Base-by-base conservation (phyloP, 1,140 invertebrate genomes). In the Tachypleus tridentatus region DNA sequence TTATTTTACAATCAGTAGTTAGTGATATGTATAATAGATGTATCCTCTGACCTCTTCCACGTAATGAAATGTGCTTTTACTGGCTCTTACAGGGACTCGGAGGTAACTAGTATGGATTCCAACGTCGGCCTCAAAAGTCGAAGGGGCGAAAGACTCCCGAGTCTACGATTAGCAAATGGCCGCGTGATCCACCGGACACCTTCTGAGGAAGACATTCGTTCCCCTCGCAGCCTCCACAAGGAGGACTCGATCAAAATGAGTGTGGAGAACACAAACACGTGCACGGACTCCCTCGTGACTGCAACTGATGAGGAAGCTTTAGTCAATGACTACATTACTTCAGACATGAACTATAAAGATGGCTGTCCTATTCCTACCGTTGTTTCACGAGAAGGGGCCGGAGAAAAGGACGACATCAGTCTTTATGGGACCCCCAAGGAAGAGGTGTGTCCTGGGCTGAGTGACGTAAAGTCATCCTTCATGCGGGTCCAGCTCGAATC, bases 341-440 rank as follows among this genome's bases (percentile, higher is more conserved):
- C 84, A 78, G 80, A 80, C 69, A 77, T 80, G 71, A 80, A 80
- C 70, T 80, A 76, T 70, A 76, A 76, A 54, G 75, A 77, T 63
- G 48, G 58, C 6, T 47, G 54, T 73, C 63, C 73, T 73, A 69
- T 69, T 11, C 57, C 74, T 56, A 76, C 9, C 58, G 61, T 51
- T 57, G 61, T 56, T 48, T 9, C 29, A 49, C 54, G 29, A n/a
- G 9, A 4, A 49, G 58, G 29, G 63, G 57, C 61, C 53, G 11
- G 49, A 0, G 70, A 71, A 11, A 66, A 73, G 48, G 94, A 97
- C 84, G 93, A 97, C 81, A 89, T 93, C 74, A 94, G 91, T 76
- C 84, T 97, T 71, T 98, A 97, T 82, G 94, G 93, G 72, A 97
- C 93, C 71, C 93, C 93, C 70, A 96, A 97, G 81, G 93, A 97